phyloP scores from a whole-genome alignment of 1,140 invertebrate genomes.

The Metaphire vulgaris region DNA sequence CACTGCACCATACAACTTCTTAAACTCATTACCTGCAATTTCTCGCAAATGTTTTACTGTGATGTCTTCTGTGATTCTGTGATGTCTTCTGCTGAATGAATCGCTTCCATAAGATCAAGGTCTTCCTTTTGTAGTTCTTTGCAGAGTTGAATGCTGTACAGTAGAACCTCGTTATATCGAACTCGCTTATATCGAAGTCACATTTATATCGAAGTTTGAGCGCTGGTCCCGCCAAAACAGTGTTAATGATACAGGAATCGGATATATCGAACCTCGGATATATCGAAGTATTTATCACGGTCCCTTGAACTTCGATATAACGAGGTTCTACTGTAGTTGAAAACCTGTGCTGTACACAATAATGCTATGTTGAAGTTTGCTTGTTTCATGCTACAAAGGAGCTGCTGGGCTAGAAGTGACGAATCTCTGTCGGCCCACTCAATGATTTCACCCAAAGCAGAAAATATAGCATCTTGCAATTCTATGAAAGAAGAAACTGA shows the following conservation, averaged over 20 bases:
- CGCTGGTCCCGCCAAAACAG: no score
- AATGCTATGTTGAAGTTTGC: constrained; percentile 15
- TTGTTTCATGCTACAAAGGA: constrained; percentile 19
- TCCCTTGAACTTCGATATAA: no score
- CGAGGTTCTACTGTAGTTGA: no score
- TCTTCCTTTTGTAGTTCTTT: constrained; percentile 15
- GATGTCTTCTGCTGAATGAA: constrained; percentile 7
- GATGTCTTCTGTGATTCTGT: no score
- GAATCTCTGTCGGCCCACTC: constrained; percentile 6
- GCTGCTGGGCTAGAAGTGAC: constrained; percentile 10
- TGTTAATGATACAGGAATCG: no score
- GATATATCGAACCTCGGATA: no score
- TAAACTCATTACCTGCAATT: neutral
- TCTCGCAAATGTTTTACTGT: neutral
- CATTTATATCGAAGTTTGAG: no score
- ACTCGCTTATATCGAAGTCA: no score
- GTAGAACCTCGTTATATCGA: no score
- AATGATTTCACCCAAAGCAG: constrained; percentile 14
- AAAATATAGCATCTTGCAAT: constrained; percentile 14
- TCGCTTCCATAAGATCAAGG: constrained; percentile 15
- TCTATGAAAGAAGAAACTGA: constrained; percentile 10
- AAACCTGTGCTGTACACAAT: constrained; percentile 12
- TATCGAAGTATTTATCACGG: no score
- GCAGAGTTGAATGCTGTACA: constrained; percentile 12
- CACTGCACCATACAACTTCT: neutral